A percentile compares a stretch with the other conserved stretches of the same genome.
phyloP scores from a whole-genome alignment of 2,888 invertebrate species.

The Chrysolina oricalcia region DNA sequence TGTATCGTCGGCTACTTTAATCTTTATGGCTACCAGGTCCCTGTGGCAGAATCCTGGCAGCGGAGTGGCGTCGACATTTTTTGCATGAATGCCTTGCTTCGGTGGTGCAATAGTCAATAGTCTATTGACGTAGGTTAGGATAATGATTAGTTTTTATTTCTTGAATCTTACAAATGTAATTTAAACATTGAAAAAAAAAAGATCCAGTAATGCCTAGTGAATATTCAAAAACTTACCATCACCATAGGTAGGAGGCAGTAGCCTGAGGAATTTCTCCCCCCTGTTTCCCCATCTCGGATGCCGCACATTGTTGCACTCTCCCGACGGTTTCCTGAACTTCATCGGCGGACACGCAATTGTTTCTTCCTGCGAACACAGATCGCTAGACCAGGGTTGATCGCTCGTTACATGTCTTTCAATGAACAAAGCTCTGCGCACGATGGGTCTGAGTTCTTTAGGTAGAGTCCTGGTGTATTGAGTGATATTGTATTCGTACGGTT shows the following conservation, averaged over 20 bases:
- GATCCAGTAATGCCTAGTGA: too few species aligned
- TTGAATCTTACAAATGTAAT: too few species aligned
- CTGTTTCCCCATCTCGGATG: slow-evolving; percentile 89
- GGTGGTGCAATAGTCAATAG: too few species aligned
- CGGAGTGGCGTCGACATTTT: too few species aligned
- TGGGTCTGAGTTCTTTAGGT: slow-evolving; percentile 66
- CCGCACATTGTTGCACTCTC: slow-evolving; percentile 91
- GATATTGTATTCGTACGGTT: slow-evolving; percentile 60
- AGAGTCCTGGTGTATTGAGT: slow-evolving; percentile 66
- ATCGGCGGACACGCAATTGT: slow-evolving; percentile 83
- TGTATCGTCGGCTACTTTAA: too few species aligned
- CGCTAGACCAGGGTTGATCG: slow-evolving; percentile 43
- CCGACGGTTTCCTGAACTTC: slow-evolving; percentile 87
- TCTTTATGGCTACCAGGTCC: too few species aligned
- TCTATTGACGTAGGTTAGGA: too few species aligned
- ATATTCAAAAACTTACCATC: slow-evolving; percentile 76
- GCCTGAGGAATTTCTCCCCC: slow-evolving; percentile 84
- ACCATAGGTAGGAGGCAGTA: slow-evolving; percentile 82
- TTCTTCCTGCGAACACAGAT: slow-evolving; percentile 70
- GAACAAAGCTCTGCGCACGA: slow-evolving; percentile 64
- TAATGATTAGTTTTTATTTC: neutral
- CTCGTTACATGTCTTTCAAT: slow-evolving; percentile 59
- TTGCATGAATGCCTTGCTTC: too few species aligned
- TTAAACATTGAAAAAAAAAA: too few species aligned
- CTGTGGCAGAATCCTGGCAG: too few species aligned